Evolutionary conservation across 2,113 vertebrate genomes (phyloP), one percentile per base, ranked within the genome.

Genomic region (Psophia crepitans): DNA sequence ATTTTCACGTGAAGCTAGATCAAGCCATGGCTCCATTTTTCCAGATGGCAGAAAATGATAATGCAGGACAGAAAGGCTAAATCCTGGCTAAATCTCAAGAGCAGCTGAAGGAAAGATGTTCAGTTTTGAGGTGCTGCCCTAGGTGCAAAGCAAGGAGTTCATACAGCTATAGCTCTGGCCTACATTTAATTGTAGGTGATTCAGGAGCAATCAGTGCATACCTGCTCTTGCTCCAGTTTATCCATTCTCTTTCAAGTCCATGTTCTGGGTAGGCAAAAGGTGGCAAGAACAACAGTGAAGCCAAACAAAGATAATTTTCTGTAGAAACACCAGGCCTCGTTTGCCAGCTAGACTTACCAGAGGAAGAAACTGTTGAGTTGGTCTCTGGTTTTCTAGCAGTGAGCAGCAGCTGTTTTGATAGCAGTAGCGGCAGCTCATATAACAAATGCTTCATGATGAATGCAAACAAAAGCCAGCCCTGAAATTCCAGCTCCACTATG

Each of bases 361-460:
- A 82, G 83, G 64, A 87, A 91, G 87, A 88, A 93, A 93, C 61
- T 92, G 64, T 82, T 48, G 93, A 96, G 77, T 46, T 90, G 51
- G 82, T 35, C 78, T 95, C 95, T 97, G 71, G 82, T 94, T 96
- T 96, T 97, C 66, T 70, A 85, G 86, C 91, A 51, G 95, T 69
- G 61, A 96, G 78, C 71, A 84, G 92, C 97, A 96, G 97, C 97
- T 98, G 97, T 97, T 94, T 93, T 93, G 85, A 95, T 84, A 97
- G 97, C 97, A 91, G 97, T 96, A 98, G 97, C 97, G 93, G 94
- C 96, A 95, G 97, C 97, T 98, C 97, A 79, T 96, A 92, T 97
- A 98, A 97, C 97, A 97, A 97, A 98, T 98, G 97, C 94, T 97
- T 98, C 97, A 75, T 94, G 97, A 97, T 95, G 90, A 98, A 97